Percentiles rank a stretch among this genome's conserved stretches.
Evolutionary conservation across 2,888 invertebrate species (phyloP).

Genomic region (Lithophane socia): DNA sequence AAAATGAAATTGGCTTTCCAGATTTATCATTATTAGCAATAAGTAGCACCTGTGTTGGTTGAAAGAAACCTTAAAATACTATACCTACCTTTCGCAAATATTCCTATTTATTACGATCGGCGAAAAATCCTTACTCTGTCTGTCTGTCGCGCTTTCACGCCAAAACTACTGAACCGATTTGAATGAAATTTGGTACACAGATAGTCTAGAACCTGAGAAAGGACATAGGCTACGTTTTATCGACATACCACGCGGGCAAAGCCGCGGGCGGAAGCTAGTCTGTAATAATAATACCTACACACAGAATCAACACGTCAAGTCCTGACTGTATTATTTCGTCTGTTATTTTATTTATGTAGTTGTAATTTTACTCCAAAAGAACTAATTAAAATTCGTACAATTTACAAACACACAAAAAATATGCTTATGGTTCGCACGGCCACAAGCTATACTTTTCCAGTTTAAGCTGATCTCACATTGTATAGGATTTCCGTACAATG

Average conservation of each 20-base stretch:
- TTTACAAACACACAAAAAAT: too few species aligned
- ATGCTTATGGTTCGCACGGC: too few species aligned
- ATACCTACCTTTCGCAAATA: neutral
- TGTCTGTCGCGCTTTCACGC: too few species aligned
- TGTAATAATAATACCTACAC: neutral
- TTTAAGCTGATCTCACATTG: too few species aligned
- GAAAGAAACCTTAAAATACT: slow-evolving; percentile 1
- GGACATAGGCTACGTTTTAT: too few species aligned
- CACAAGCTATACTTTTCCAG: too few species aligned
- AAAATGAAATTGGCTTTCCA: slow-evolving; percentile 32
- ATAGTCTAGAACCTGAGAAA: too few species aligned
- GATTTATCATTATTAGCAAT: slow-evolving; percentile 32
- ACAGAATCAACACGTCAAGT: neutral
- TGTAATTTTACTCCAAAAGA: neutral
- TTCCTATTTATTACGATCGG: neutral
- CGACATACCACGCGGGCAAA: too few species aligned
- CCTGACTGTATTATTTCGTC: neutral
- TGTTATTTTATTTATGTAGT: neutral
- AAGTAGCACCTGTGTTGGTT: slow-evolving; percentile 22
- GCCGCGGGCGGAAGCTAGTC: too few species aligned
- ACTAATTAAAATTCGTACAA: neutral
- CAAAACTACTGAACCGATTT: too few species aligned
- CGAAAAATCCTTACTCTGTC: neutral
- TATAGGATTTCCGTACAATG: too few species aligned
- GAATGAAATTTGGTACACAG: too few species aligned